A percentile compares a stretch with the other conserved stretches of the same genome.
phyloP scores from a whole-genome alignment of 2,113 vertebrate species.

The Thamnophis sirtalis region DNA sequence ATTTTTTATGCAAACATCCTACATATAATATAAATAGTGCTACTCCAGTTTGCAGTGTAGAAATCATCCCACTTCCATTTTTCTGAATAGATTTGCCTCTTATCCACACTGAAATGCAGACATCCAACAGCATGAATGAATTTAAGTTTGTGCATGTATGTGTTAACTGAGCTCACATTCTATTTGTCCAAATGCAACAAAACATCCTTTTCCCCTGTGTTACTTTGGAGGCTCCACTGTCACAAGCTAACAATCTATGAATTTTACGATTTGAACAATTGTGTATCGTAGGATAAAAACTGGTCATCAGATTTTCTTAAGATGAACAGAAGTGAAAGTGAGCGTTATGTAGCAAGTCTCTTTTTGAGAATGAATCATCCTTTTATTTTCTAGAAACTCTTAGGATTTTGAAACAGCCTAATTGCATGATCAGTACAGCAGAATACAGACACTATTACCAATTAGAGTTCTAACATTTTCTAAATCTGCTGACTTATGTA shows the following conservation, averaged over 20 bases:
- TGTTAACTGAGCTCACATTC: neutral
- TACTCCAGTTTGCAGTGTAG: neutral
- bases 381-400: neutral
- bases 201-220: neutral
- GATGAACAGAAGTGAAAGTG: neutral
- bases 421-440: neutral
- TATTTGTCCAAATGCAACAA: neutral
- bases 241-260: neutral
- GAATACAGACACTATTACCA: neutral
- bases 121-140: too few relatives aligned
- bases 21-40: neutral
- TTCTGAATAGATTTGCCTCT: neutral
- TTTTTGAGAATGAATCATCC: neutral
- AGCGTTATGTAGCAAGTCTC: neutral
- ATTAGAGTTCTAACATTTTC: neutral
- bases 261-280: neutral
- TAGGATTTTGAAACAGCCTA: neutral
- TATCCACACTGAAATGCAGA: neutral
- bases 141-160: neutral
- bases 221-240: neutral
- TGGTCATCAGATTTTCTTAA: neutral
- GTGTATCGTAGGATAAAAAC: neutral
- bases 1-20: neutral
- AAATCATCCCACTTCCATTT: neutral
- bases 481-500: neutral